Evolutionary conservation across 2,113 vertebrate species (phyloP), one percentile per base, ranked within the genome.

Genomic region (Sorex araneus): DNA sequence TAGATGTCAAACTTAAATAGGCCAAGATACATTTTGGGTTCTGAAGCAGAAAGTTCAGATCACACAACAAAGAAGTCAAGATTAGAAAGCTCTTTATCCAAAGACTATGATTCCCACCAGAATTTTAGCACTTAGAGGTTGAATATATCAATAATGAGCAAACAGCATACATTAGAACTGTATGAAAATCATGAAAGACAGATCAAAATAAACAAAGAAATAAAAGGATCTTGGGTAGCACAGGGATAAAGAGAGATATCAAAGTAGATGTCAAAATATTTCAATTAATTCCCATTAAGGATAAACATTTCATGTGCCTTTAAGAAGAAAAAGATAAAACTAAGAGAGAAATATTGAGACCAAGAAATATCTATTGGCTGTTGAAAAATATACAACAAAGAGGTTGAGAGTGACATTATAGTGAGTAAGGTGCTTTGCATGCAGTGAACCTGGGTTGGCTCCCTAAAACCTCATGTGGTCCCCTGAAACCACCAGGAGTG

Each of bases 221-320:
- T 50, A 3, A 83, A 82, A 89, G 36, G 1, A 30, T 87, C 15
- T 19, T 40, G 43, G 21, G 40, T 47, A n/a, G 34, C 8, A 45
- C 4, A 27, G 78, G 6, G 67, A 63, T 23, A 43, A 87, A 86
- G 5, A 50, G 2, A 83, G 66, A 36, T 50, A 50, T 6, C 28
- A 69, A 8, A 60, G 18, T 60, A 60, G 18, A 21, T 47, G 9
- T 73, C 86, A 71, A 54, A 79, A 83, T 60, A 83, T n/a, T 67
- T 13, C 64, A 87, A 90, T 87, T 73, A 87, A 76, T 78, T 21
- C 18, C 19, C 25, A 79, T 93, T 89, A 86, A 54, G 67, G 25
- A 36, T 21, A 77, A 34, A 5, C 47, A 25, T 74, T 79, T 83
- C 60, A 2, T 83, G 30, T 32, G 2, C 0, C 32, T 87, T 89